phyloP scores from a whole-genome alignment of 2,888 invertebrate species.

The Campoplex nolae region DNA sequence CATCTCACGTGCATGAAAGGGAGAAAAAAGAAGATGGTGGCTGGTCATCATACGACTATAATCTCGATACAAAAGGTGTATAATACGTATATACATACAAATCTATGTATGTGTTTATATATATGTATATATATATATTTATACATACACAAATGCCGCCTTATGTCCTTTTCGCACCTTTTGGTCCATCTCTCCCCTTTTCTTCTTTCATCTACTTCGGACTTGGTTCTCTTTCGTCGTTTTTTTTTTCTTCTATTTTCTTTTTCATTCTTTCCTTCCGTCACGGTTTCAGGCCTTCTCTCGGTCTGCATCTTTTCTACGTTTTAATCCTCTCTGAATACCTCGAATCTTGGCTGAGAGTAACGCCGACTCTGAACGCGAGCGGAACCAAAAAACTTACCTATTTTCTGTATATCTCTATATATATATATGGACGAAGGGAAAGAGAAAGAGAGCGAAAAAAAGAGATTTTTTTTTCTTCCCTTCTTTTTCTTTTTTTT shows the following conservation, averaged over 20 bases:
- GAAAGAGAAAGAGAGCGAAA: constrained; percentile 21
- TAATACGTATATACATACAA: constrained; percentile 20
- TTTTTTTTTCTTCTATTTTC: constrained; percentile 21
- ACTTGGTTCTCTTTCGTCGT: constrained; percentile 33
- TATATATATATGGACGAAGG: background rate
- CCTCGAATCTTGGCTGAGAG: constrained; percentile 31
- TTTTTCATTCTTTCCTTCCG: constrained; percentile 42
- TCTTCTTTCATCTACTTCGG: constrained; percentile 40
- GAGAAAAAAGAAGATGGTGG: constrained; percentile 60
- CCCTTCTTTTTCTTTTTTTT: background rate
- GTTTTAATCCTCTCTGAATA: constrained; percentile 67
- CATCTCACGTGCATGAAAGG: constrained; percentile 62
- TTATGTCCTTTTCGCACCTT: constrained; percentile 52
- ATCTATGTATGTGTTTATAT: constrained; percentile 37
- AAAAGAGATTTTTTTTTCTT: constrained; percentile 20
- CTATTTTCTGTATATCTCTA: constrained; percentile 40
- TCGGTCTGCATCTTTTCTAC: constrained; percentile 61
- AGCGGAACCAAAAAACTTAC: constrained; percentile 49
- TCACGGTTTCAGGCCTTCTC: constrained; percentile 55
- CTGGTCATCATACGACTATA: constrained; percentile 71
- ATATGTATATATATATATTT: constrained; percentile 42
- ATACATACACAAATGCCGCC: constrained; percentile 28
- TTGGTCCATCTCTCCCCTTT: constrained; percentile 34
- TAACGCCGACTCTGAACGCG: constrained; percentile 37
- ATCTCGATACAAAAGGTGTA: constrained; percentile 70